These are phyloP conservation scores for Sebastes fasciatus DNA, from an alignment of 2,113 vertebrate genomes.

Conservation along the genomic window DNA sequence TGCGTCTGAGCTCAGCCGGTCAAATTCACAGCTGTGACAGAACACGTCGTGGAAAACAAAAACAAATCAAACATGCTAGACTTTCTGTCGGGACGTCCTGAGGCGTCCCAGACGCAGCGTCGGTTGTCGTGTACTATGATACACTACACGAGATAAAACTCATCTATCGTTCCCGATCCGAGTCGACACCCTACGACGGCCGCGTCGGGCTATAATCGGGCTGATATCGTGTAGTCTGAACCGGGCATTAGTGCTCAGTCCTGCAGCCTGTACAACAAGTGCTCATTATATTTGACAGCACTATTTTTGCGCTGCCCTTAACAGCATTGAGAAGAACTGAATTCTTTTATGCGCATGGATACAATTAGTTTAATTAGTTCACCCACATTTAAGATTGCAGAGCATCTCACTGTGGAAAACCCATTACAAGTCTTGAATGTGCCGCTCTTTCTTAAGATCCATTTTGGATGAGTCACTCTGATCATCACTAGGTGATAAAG, in stretches of 20 bases:
- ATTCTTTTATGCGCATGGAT: slow-evolving; percentile 53
- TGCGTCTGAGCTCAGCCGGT: no score
- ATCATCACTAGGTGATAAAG: slow-evolving; percentile 64
- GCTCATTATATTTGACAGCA: slow-evolving; percentile 58
- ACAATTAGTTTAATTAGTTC: slow-evolving; percentile 72
- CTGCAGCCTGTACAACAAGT: slow-evolving; percentile 31
- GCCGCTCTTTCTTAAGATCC: slow-evolving; percentile 38
- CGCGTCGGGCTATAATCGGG: no score
- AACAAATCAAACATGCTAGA: no score
- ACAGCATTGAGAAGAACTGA: slow-evolving; percentile 20
- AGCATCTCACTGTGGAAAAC: slow-evolving; percentile 60
- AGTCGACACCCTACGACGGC: no score
- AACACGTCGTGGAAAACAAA: no score
- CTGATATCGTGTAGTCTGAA: no score
- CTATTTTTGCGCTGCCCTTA: slow-evolving; percentile 52
- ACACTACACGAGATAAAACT: no score
- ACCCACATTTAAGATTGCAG: slow-evolving; percentile 50
- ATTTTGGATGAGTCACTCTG: slow-evolving; percentile 55
- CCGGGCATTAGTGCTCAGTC: background rate
- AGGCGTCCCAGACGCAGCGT: no score
- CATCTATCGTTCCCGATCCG: no score
- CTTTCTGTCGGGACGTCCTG: no score
- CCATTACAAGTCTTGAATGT: slow-evolving; percentile 59
- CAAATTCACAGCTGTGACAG: no score
- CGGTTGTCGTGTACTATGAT: no score